Base-by-base conservation (phyloP, 2,888 invertebrate genomes). In the Leptinotarsa rubiginosa region DNA sequence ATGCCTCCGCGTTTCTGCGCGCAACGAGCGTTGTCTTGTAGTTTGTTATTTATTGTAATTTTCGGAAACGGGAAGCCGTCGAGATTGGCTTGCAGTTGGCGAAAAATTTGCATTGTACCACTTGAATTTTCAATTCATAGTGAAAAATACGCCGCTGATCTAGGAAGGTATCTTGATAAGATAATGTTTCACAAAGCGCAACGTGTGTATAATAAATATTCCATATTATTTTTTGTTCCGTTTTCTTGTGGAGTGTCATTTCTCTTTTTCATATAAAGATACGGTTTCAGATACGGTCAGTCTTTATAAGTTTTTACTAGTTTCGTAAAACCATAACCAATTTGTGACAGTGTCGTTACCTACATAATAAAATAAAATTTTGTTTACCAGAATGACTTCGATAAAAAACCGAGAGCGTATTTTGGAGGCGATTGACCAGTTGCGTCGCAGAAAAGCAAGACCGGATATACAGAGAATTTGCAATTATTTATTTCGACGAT, bases 401-500 rank as follows among this genome's bases (percentile, higher is more conserved):
- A 91, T 92, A 86, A 91, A 90, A 88, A 91, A 93, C 89, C 92
- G 93, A 88, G 92, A 93, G 83, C 91, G 92, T 86, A 95, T 96
- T 87, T 90, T 96, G 84, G 94, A 95, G 86, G 94, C 95, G 83
- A 95, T 96, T 86, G 95, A 96, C 89, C 94, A 95, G 87, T 89
- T 96, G 85, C 92, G 95, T 81, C 91, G 93, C 76, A 91, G 96
- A 83, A 96, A 96, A 90, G 95, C 96, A 72, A 92, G 96, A 74
- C 96, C 96, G 69, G 95, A 96, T 87, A 91, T 94, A 78, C 93
- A 94, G 85, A 91, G 95, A 82, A 96, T 96, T 85, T 94, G 94
- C 88, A 94, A 94, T 88, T 94, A 93, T 90, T 90, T 96, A 86
- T 89, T 93, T 83, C 91, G 95, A 82, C 92, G 92, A 86, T 93